Percentiles rank a stretch among this genome's conserved stretches.
phyloP scores from a whole-genome alignment of 2,797 vertebrate genomes.

The Corythornis leucogaster region DNA sequence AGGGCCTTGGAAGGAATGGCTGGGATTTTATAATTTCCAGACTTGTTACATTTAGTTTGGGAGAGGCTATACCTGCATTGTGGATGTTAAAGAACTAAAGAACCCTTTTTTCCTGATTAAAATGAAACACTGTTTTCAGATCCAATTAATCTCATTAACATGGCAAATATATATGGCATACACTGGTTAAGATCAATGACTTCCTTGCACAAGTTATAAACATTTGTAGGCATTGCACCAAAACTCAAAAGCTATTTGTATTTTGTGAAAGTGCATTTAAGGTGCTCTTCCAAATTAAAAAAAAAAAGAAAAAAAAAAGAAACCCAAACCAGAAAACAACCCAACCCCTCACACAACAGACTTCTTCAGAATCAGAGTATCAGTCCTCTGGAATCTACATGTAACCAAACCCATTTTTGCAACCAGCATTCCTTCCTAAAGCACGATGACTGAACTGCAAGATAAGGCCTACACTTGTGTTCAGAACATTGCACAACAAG shows the following conservation, averaged over 20 bases:
- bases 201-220: constrained; percentile 71
- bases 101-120: constrained; percentile 48
- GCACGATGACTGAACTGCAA: background rate
- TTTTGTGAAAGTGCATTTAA: constrained; percentile 61
- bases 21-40: constrained; percentile 76
- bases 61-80: constrained; percentile 53
- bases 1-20: constrained; percentile 27
- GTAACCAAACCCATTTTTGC: constrained; percentile 19
- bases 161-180: constrained; percentile 65
- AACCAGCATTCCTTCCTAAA: background rate
- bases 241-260: constrained; percentile 53
- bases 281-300: constrained; percentile 37
- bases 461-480: background rate
- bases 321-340: background rate
- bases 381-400: background rate
- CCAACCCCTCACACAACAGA: background rate
- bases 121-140: constrained; percentile 60
- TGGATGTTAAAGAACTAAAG: constrained; percentile 38
- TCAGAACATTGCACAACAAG: constrained; percentile 13
- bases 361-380: constrained; percentile 15
- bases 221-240: constrained; percentile 49
- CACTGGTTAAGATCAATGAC: constrained; percentile 66
- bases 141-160: constrained; percentile 68
- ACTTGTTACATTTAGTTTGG: constrained; percentile 24
- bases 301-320: background rate